These are phyloP conservation scores for Cataglyphis hispanica DNA, from an alignment of 1,140 invertebrate species.

Conservation along the genomic window DNA sequence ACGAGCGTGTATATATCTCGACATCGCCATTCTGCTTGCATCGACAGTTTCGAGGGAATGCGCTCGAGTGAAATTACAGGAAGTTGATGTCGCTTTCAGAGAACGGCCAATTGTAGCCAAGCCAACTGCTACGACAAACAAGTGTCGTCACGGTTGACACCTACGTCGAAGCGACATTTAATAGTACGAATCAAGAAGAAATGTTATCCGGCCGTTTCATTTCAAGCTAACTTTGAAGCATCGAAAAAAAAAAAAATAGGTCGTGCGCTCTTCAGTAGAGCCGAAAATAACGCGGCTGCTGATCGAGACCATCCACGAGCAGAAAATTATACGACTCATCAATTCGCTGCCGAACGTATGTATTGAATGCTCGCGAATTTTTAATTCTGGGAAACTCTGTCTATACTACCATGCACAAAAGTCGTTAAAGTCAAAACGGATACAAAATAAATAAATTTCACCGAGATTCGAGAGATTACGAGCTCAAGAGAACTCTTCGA, in stretches of 20 bases:
- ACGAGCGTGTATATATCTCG: slow-evolving; percentile 34
- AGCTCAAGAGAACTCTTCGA: too few relatives aligned
- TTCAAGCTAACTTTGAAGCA: slow-evolving; percentile 10
- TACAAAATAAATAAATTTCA: too few relatives aligned
- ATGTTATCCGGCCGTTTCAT: neutral
- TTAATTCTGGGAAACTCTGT: too few relatives aligned
- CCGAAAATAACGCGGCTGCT: slow-evolving; percentile 43
- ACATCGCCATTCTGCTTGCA: slow-evolving; percentile 26
- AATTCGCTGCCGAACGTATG: neutral
- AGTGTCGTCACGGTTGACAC: slow-evolving; percentile 28
- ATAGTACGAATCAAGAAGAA: neutral
- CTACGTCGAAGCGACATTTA: neutral
- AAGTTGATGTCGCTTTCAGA: slow-evolving; percentile 9
- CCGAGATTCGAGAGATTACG: too few relatives aligned
- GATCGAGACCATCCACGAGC: slow-evolving; percentile 16
- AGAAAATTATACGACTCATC: neutral
- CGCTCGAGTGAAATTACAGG: slow-evolving; percentile 35
- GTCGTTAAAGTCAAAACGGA: too few relatives aligned
- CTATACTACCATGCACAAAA: too few relatives aligned
- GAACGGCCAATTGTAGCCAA: neutral
- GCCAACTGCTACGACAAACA: slow-evolving; percentile 8
- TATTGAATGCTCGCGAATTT: too few relatives aligned
- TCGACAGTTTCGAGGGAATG: slow-evolving; percentile 18
- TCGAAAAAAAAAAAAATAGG: slow-evolving; percentile 23
- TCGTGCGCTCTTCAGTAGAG: neutral